Percentiles rank a stretch among this genome's conserved stretches.
These are phyloP conservation scores for Caenorhabditis sp. DNA, from an alignment of 2,888 invertebrate species.

Conservation along the genomic window DNA sequence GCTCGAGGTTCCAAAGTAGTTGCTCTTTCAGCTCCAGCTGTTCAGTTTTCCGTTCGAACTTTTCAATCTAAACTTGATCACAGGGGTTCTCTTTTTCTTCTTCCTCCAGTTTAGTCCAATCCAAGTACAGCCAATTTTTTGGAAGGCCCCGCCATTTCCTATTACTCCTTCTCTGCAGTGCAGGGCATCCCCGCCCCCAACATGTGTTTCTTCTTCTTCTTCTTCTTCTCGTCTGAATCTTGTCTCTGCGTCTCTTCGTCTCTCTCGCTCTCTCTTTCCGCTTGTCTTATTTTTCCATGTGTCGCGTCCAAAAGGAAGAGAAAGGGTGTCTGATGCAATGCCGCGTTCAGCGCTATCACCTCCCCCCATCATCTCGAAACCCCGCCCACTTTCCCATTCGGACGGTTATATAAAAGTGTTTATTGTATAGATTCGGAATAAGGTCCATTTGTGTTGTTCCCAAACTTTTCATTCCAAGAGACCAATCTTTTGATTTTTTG, in stretches of 20 bases:
- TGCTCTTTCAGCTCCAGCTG: no score
- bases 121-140: background rate
- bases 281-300: slow-evolving; percentile 14
- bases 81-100: no score
- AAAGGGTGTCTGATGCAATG: slow-evolving; percentile 60
- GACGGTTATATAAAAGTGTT: slow-evolving; percentile 22
- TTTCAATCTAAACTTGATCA: no score
- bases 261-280: background rate
- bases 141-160: background rate
- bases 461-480: background rate
- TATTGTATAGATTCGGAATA: background rate
- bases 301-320: slow-evolving; percentile 3
- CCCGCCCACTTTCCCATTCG: slow-evolving; percentile 22
- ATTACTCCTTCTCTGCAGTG: slow-evolving; percentile 26
- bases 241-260: slow-evolving; percentile 2
- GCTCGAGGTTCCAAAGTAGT: no score
- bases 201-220: slow-evolving; percentile 35
- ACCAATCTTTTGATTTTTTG: slow-evolving; percentile 13
- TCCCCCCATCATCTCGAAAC: slow-evolving; percentile 9
- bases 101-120: background rate
- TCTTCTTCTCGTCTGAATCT: background rate
- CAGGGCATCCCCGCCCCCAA: slow-evolving; percentile 5
- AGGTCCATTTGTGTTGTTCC: slow-evolving; percentile 11
- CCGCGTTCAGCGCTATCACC: slow-evolving; percentile 61
- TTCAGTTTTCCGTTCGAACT: no score